Evolutionary conservation across 2,113 vertebrate species (phyloP).

Genomic region (Saiga tatarica): DNA sequence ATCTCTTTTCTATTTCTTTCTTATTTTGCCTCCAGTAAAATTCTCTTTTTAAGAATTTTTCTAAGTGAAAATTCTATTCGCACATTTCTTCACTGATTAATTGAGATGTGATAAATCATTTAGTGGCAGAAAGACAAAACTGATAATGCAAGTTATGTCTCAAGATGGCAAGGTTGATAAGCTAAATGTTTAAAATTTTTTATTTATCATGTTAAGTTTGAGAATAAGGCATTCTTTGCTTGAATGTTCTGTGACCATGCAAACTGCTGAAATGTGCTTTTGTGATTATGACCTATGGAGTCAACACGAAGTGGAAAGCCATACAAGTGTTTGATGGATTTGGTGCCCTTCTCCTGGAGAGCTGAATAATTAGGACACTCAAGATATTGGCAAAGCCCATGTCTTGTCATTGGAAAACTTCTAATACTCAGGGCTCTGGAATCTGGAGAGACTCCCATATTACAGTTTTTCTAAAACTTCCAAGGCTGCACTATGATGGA

Average conservation of each 20-base stretch:
- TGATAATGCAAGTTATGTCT: not conserved
- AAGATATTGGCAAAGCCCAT: not conserved
- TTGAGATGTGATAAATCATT: not conserved
- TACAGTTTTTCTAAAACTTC: not conserved
- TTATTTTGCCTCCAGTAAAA: conserved; percentile 4
- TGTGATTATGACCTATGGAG: not conserved
- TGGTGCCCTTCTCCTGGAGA: not conserved
- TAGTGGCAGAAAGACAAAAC: not conserved
- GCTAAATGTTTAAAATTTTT: not conserved
- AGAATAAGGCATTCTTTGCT: not conserved
- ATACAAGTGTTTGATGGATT: not conserved
- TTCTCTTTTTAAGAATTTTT: not conserved
- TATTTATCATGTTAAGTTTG: not conserved
- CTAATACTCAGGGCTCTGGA: not conserved
- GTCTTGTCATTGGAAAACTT: not conserved
- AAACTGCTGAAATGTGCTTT: not conserved
- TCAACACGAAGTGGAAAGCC: not conserved
- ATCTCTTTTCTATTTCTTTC: not conserved
- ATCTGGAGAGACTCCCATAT: not conserved
- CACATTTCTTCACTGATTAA: not conserved
- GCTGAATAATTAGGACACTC: not conserved
- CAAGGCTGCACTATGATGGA: not conserved
- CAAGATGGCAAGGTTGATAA: not conserved
- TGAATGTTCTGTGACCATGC: not conserved
- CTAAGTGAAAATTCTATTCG: not conserved